Percentiles rank a stretch among this genome's conserved stretches.
Conservation (phyloP, 2,797 vertebrate species). For the Sciurus carolinensis region DNA sequence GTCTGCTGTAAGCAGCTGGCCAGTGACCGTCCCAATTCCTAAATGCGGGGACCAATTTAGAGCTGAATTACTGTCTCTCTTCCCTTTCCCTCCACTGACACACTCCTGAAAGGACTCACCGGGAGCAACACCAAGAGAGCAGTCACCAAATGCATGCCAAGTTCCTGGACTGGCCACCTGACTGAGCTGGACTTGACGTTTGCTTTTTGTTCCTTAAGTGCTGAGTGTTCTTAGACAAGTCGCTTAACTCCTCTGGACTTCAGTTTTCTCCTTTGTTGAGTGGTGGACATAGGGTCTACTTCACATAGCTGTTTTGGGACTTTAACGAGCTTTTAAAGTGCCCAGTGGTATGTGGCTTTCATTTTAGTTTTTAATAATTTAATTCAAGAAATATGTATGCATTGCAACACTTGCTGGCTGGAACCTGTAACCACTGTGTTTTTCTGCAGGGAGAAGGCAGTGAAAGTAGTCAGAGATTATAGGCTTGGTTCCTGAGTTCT, state of each 20-base stretch:
- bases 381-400: neutral
- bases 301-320: neutral
- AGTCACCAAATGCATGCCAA: accelerated
- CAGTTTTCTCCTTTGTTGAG: neutral
- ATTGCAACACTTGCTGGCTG: neutral
- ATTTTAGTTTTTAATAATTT: neutral
- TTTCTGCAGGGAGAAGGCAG: neutral
- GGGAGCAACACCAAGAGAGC: neutral
- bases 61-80: neutral
- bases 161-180: accelerated
- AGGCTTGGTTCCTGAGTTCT: neutral
- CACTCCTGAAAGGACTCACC: neutral
- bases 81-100: neutral
- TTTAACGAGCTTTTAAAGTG: neutral
- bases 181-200: neutral
- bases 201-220: neutral
- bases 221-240: neutral
- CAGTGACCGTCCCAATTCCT: neutral
- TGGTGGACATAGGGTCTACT: accelerated
- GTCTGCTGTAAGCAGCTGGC: neutral
- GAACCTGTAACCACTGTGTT: neutral
- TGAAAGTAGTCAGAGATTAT: too few relatives aligned
- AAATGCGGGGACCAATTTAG: too few relatives aligned
- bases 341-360: neutral
- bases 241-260: neutral